Evolutionary conservation across 2,888 invertebrate species (phyloP), one percentile per base, ranked within the genome.

Genomic region (Dryadula phaetusa): DNA sequence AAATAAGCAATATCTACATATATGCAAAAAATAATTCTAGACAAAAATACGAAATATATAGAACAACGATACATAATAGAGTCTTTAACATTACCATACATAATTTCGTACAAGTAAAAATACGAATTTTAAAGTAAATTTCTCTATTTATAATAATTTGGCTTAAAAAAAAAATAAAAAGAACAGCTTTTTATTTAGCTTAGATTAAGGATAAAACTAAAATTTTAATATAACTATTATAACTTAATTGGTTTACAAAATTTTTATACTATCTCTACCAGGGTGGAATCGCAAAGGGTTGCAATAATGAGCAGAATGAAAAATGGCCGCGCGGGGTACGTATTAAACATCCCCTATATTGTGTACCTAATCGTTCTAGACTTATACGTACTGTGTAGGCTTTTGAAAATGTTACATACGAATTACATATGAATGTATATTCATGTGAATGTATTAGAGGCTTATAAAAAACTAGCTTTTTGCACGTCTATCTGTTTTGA

Each of bases 211-310:
- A n/a, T n/a, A n/a, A n/a, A n/a, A n/a, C n/a, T n/a, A n/a, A n/a
- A n/a, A n/a, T n/a, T n/a, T n/a, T n/a, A n/a, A n/a, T 68, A 46
- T 22, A 44, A 3, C 28, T 47, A 44, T 7, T 44, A 44, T 44
- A 22, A 49, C 4, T 28, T 28, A 25, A 32, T 25, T 52, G 6
- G 7, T 10, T 7, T 4, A 18, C 0, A 44, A 28, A 32, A 5
- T 71, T 73, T 67, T 74, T 76, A 46, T 83, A 81, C 78, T 37
- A 56, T 67, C 86, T 8, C 54, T 84, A 82, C 80, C 72, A 75
- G 86, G 87, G 86, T 84, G 80, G 77, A 80, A 82, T 82, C 80
- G 87, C 84, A 91, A 91, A 91, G 90, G 90, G 90, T 90, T 90
- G 89, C 85, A 83, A 80, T 83, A 83, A 83, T 84, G 83, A 83